Conservation (phyloP, 2,113 vertebrate species). For the Crypturellus undulatus region DNA sequence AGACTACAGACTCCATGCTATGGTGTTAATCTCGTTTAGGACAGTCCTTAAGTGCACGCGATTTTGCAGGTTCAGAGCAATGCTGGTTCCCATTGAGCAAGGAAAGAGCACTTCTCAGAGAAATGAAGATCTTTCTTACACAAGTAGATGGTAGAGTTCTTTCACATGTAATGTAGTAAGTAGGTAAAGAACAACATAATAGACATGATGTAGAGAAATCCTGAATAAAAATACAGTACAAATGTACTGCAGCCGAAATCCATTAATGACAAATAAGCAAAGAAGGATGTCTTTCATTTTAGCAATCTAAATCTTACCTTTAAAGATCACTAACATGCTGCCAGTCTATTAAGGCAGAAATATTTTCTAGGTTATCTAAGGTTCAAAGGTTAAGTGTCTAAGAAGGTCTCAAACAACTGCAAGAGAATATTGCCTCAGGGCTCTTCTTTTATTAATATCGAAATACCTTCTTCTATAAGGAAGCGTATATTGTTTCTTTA, state of each 20-base stretch:
- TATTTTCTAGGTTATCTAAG: neutral
- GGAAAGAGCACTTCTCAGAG: neutral
- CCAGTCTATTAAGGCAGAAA: neutral
- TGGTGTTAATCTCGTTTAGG: neutral
- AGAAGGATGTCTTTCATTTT: neutral
- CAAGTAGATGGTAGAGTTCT: neutral
- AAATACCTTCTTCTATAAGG: neutral
- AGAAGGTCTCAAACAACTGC: neutral
- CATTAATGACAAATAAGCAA: neutral
- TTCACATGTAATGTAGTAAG: neutral
- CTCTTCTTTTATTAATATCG: neutral
- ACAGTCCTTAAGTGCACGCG: neutral
- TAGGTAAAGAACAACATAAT: neutral
- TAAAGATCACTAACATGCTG: neutral
- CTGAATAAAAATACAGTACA: neutral
- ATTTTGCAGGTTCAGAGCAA: neutral
- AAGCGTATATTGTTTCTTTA: neutral
- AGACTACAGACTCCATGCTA: neutral
- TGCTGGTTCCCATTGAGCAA: neutral
- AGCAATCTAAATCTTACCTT: neutral
- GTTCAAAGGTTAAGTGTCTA: neutral
- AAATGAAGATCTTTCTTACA: neutral
- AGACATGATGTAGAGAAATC: neutral
- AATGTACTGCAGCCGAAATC: neutral
- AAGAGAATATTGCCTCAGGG: neutral